A percentile compares a stretch with the other conserved stretches of the same genome.
Conservation (phyloP, 2,888 invertebrate genomes). For the Lasioglossum malachurum region DNA sequence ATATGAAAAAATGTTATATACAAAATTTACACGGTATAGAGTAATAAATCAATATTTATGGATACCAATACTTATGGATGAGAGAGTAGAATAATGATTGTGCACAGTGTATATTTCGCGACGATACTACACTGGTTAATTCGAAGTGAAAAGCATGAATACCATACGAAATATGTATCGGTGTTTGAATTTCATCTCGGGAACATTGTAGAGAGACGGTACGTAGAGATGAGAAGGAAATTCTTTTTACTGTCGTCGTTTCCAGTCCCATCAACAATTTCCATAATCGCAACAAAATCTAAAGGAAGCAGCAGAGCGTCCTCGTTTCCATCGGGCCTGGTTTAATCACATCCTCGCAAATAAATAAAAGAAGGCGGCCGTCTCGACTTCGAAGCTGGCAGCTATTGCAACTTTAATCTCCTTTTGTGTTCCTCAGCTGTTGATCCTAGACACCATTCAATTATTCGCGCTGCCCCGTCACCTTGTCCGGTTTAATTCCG, state of each 20-base stretch:
- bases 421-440: slow-evolving; percentile 28
- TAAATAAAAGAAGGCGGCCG: slow-evolving; percentile 14
- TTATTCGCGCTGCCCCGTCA: neutral
- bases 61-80: too few relatives aligned
- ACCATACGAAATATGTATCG: neutral
- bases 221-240: neutral
- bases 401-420: slow-evolving; percentile 36
- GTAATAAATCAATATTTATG: too few relatives aligned
- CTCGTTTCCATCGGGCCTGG: neutral
- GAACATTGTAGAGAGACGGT: neutral
- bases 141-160: neutral
- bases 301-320: neutral
- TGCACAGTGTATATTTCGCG: neutral
- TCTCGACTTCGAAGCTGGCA: neutral
- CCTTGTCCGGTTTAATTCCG: slow-evolving; percentile 16
- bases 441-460: slow-evolving; percentile 30
- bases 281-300: slow-evolving; percentile 13
- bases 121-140: too few relatives aligned
- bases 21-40: too few relatives aligned
- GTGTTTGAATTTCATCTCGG: neutral
- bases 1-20: too few relatives aligned
- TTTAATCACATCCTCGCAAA: slow-evolving; percentile 40
- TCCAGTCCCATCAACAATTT: slow-evolving; percentile 11
- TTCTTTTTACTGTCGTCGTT: neutral
- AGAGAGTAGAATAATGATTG: neutral